phyloP scores from a whole-genome alignment of 2,113 vertebrate genomes.

The Motacilla tschutschensis region DNA sequence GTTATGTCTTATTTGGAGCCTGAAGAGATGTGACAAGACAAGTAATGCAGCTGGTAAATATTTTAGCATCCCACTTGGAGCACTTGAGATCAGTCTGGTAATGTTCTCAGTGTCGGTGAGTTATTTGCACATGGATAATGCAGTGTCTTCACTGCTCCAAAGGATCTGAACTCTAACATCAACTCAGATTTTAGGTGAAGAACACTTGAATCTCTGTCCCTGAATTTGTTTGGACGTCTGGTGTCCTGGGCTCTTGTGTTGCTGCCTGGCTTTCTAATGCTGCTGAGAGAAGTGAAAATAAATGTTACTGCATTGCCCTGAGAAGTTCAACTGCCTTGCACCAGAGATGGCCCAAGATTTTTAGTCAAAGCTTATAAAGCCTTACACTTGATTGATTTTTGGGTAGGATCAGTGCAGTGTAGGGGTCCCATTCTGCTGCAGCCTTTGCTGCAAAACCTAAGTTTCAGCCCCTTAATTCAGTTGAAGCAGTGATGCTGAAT shows the following conservation, averaged over 20 bases:
- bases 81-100: background rate
- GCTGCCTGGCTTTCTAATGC: background rate
- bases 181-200: background rate
- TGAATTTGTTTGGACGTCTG: background rate
- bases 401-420: background rate
- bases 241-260: background rate
- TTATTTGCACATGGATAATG: background rate
- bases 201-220: background rate
- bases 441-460: background rate
- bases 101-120: background rate
- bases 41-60: background rate
- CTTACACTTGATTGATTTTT: background rate
- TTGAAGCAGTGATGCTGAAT: background rate
- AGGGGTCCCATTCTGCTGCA: background rate
- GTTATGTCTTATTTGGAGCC: background rate
- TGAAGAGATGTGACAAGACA: slow-evolving; percentile 5
- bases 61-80: background rate
- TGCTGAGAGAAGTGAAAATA: background rate
- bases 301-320: background rate
- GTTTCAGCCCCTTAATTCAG: background rate
- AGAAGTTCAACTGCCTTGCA: background rate
- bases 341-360: background rate
- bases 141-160: background rate
- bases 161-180: background rate
- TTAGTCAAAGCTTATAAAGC: background rate